Percentiles rank a stretch among this genome's conserved stretches.
These are phyloP conservation scores for Rotaria socialis DNA, from an alignment of 2,888 invertebrate genomes.

Conservation along the genomic window DNA sequence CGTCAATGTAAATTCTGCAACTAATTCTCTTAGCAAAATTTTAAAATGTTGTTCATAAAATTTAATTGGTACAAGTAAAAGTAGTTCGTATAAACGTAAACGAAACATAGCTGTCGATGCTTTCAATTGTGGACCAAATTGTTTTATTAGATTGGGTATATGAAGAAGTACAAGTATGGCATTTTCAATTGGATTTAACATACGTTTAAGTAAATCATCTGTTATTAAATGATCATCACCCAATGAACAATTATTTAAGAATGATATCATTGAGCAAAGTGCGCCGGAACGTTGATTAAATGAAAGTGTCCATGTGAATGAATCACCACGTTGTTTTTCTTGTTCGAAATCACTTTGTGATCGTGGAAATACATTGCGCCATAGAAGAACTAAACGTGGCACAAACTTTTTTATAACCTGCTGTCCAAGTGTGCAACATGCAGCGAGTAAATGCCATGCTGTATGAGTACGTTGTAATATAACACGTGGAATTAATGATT, in stretches of 20 bases:
- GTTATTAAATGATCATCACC: conserved; percentile 69
- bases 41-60: conserved; percentile 74
- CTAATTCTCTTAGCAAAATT: conserved; percentile 79
- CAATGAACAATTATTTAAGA: conserved; percentile 78
- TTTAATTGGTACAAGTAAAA: conserved; percentile 72
- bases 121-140: conserved; percentile 68
- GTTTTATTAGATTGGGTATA: conserved; percentile 63
- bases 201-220: conserved; percentile 81
- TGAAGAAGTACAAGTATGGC: conserved; percentile 88
- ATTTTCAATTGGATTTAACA: conserved; percentile 85
- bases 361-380: conserved; percentile 95
- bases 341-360: conserved; percentile 92
- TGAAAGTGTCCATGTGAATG: conserved; percentile 93
- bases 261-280: conserved; percentile 80
- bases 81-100: conserved; percentile 81
- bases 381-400: conserved; percentile 84
- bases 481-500: conserved; percentile 1
- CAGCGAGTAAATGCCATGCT: conserved; percentile 92
- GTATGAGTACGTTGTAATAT: conserved; percentile 83
- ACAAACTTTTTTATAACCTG: conserved; percentile 85
- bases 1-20: conserved; percentile 84
- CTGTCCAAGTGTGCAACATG: conserved; percentile 87
- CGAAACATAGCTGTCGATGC: conserved; percentile 89
- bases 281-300: conserved; percentile 93
- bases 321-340: conserved; percentile 85